phyloP scores from a whole-genome alignment of 2,113 vertebrate genomes.

The Eulemur macaco region DNA sequence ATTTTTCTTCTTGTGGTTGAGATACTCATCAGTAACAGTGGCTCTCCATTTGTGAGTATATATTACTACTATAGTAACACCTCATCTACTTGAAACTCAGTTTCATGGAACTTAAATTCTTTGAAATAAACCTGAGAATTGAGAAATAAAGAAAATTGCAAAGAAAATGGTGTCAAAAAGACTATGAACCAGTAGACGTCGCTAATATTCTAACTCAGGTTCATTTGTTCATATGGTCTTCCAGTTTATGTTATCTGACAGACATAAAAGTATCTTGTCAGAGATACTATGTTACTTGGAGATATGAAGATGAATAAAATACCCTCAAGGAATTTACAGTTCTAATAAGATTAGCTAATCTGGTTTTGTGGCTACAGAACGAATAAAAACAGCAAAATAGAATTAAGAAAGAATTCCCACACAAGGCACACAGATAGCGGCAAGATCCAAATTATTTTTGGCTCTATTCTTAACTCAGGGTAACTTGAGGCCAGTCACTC shows the following conservation, averaged over 20 bases:
- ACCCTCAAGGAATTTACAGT: neutral
- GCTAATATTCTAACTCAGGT: neutral
- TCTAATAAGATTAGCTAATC: neutral
- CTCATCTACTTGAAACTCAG: neutral
- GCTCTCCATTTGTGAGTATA: neutral
- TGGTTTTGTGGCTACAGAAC: neutral
- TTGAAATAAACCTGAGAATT: neutral
- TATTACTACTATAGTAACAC: neutral
- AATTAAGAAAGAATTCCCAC: neutral
- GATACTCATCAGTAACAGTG: neutral
- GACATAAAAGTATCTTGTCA: neutral
- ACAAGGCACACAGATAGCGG: neutral
- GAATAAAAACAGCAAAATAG: neutral
- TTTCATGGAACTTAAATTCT: neutral
- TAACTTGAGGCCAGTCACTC: neutral
- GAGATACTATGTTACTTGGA: neutral
- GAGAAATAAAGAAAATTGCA: neutral
- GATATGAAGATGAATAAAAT: neutral
- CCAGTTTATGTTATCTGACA: neutral
- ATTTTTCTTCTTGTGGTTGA: neutral
- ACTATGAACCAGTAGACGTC: neutral
- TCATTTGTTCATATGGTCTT: neutral
- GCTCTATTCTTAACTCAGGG: neutral
- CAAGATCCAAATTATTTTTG: neutral
- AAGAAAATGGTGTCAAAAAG: neutral